phyloP scores from a whole-genome alignment of 2,113 vertebrate species.

The Rhinoderma darwinii region DNA sequence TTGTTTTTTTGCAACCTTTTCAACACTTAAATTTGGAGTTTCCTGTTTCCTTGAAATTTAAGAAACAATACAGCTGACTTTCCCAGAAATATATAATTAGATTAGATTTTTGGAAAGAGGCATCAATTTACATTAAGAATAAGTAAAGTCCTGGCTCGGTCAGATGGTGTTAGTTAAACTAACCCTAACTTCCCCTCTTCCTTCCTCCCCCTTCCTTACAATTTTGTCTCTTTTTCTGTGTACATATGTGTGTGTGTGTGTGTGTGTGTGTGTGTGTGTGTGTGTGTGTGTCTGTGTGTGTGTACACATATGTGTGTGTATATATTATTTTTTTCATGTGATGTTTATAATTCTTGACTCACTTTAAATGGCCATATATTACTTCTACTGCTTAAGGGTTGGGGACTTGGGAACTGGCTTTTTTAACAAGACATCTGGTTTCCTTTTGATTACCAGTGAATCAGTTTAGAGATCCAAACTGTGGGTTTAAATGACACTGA shows the following conservation, averaged over 20 bases:
- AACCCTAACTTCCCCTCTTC: conserved; percentile 6
- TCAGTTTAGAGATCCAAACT: conserved; percentile 48
- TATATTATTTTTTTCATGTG: background rate
- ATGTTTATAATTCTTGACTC: background rate
- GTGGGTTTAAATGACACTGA: conserved; percentile 54
- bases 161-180: conserved; percentile 45
- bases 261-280: background rate
- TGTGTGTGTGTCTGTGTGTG: background rate
- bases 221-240: background rate
- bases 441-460: conserved; percentile 51
- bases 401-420: conserved; percentile 1
- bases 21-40: conserved; percentile 52
- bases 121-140: conserved; percentile 45
- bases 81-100: conserved; percentile 54
- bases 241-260: background rate
- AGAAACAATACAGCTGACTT: conserved; percentile 49
- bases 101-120: conserved; percentile 47
- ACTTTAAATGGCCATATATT: background rate
- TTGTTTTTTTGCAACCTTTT: conserved; percentile 46
- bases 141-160: conserved; percentile 33
- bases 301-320: background rate
- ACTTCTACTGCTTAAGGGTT: background rate
- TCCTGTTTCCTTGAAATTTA: conserved; percentile 54
- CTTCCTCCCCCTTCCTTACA: conserved; percentile 28
- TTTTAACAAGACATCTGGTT: conserved; percentile 50